phyloP scores from a whole-genome alignment of 1,140 invertebrate genomes.

The Notospermus geniculatus region DNA sequence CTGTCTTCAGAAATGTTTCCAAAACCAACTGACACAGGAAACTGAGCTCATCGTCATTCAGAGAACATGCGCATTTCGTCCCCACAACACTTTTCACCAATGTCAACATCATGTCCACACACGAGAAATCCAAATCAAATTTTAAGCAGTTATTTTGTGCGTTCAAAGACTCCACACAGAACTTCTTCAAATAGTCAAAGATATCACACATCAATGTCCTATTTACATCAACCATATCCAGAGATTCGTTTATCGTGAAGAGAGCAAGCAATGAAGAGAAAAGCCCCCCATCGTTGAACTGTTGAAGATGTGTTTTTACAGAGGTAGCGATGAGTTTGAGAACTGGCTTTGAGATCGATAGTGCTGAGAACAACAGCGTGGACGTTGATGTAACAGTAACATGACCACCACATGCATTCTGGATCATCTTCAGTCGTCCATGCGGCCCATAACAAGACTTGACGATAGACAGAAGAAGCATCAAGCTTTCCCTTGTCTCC shows the following conservation, averaged over 20 bases:
- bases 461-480: too few species aligned
- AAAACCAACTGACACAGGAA: slow-evolving; percentile 24
- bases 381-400: slow-evolving; percentile 25
- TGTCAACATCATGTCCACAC: too few species aligned
- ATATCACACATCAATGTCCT: too few species aligned
- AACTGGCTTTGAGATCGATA: slow-evolving; percentile 26
- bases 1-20: slow-evolving; percentile 27
- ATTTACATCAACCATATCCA: too few species aligned
- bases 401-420: slow-evolving; percentile 28
- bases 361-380: slow-evolving; percentile 17
- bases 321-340: slow-evolving; percentile 25
- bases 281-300: slow-evolving; percentile 29
- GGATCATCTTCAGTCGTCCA: slow-evolving; percentile 28
- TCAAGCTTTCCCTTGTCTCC: too few species aligned
- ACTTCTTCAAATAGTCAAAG: too few species aligned
- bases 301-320: slow-evolving; percentile 26
- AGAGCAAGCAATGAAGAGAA: slow-evolving; percentile 12
- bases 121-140: too few species aligned
- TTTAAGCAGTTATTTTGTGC: too few species aligned
- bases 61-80: slow-evolving; percentile 22
- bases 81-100: slow-evolving; percentile 14
- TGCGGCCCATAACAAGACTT: slow-evolving; percentile 22
- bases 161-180: too few species aligned
- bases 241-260: too few species aligned
- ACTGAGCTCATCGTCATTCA: slow-evolving; percentile 12